Conservation (phyloP, 2,113 vertebrate species). For the Erinaceus europaeus region DNA sequence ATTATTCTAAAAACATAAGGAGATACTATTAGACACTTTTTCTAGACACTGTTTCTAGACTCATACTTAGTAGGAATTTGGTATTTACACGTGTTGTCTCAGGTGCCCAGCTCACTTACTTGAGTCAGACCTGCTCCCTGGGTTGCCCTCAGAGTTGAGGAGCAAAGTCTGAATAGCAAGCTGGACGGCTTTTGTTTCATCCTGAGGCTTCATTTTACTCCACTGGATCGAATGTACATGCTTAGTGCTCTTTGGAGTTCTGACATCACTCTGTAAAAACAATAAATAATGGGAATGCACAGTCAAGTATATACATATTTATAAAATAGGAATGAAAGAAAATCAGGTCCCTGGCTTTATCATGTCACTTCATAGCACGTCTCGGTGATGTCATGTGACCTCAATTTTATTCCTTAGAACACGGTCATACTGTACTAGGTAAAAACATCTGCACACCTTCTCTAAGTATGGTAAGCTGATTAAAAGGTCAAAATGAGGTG, state of each 20-base stretch:
- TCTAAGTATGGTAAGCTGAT: not conserved
- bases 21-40: not conserved
- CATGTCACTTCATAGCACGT: not conserved
- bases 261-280: slow-evolving; percentile 89
- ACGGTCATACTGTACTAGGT: not conserved
- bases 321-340: slow-evolving; percentile 11
- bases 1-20: slow-evolving; percentile 5
- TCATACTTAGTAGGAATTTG: not conserved
- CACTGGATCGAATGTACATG: slow-evolving; percentile 87
- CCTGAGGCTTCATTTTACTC: slow-evolving; percentile 82
- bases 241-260: slow-evolving; percentile 90
- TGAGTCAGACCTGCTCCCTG: slow-evolving; percentile 83
- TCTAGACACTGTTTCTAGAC: not conserved
- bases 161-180: slow-evolving; percentile 88
- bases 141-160: slow-evolving; percentile 80
- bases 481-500: slow-evolving; percentile 7
- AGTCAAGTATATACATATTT: not conserved
- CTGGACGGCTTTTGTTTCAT: slow-evolving; percentile 90
- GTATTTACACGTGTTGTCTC: not conserved
- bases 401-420: not conserved
- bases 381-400: not conserved
- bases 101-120: slow-evolving; percentile 80
- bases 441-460: not conserved
- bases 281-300: slow-evolving; percentile 1
- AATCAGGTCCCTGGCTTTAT: not conserved